A percentile compares a stretch with the other conserved stretches of the same genome.
Conservation (phyloP, 2,797 vertebrate genomes). For the Enteromius trimaculatus region DNA sequence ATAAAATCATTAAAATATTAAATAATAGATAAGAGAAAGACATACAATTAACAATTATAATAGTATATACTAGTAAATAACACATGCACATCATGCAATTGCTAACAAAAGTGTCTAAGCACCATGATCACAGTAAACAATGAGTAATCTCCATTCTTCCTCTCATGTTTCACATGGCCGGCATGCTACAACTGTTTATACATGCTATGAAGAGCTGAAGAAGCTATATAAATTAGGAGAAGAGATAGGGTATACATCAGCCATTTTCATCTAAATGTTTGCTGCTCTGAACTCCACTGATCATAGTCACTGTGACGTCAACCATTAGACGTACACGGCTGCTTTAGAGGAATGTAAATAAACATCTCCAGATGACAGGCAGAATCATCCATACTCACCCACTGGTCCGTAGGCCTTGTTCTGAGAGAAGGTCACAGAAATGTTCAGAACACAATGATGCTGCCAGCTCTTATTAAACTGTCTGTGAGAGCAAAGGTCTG, state of each 20-base stretch:
- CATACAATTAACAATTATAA: too few relatives aligned
- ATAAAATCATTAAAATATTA: not conserved
- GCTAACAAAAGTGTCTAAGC: conserved; percentile 2
- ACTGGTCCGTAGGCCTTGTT: not conserved
- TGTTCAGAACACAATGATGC: conserved; percentile 8
- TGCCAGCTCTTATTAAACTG: conserved; percentile 19
- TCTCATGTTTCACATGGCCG: not conserved
- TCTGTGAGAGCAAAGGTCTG: conserved; percentile 19
- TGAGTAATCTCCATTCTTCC: conserved; percentile 1
- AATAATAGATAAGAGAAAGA: not conserved
- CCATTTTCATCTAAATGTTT: conserved; percentile 11
- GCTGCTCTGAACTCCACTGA: not conserved
- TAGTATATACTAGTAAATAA: not conserved
- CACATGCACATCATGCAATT: not conserved
- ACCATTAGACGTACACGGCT: conserved; percentile 19
- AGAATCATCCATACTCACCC: not conserved
- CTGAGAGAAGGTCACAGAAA: conserved; percentile 8
- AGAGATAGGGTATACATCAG: conserved; percentile 36
- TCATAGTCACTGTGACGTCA: conserved; percentile 30
- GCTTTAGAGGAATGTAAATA: conserved; percentile 48
- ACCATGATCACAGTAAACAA: conserved; percentile 8
- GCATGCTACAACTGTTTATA: conserved; percentile 6
- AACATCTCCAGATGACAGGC: conserved; percentile 37
- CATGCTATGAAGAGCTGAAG: conserved; percentile 34
- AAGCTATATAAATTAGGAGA: conserved; percentile 27